phyloP scores from a whole-genome alignment of 2,888 invertebrate species.

The Thyatira batis region DNA sequence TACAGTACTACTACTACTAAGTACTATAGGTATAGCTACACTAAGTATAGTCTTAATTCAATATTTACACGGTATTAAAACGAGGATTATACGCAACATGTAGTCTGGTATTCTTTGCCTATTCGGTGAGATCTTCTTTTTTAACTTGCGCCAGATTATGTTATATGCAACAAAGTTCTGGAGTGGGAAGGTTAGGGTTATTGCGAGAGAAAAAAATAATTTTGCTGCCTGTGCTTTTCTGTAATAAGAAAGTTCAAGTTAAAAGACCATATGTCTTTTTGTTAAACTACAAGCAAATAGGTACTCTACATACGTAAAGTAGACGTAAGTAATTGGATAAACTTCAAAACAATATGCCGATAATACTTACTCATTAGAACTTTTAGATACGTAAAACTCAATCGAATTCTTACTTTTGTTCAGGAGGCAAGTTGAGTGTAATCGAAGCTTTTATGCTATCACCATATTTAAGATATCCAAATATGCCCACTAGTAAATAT shows the following conservation, averaged over 20 bases:
- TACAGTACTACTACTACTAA: too few species aligned
- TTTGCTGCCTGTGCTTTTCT: slow-evolving; percentile 86
- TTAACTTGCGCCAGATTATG: slow-evolving; percentile 84
- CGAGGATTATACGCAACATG: slow-evolving; percentile 38
- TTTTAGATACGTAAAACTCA: too few species aligned
- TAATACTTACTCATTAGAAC: too few species aligned
- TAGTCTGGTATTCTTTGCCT: slow-evolving; percentile 31
- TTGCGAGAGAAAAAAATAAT: slow-evolving; percentile 84
- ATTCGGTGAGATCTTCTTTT: slow-evolving; percentile 55
- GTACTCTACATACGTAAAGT: too few species aligned
- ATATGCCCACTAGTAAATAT: slow-evolving; percentile 91
- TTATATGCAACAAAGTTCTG: slow-evolving; percentile 95
- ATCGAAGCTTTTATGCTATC: slow-evolving; percentile 87
- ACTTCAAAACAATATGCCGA: too few species aligned
- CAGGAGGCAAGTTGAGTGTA: slow-evolving; percentile 89
- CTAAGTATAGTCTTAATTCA: too few species aligned
- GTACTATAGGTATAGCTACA: too few species aligned
- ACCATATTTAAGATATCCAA: slow-evolving; percentile 94
- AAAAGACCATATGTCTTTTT: neutral
- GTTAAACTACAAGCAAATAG: too few species aligned
- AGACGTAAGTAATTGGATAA: too few species aligned
- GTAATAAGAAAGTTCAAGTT: slow-evolving; percentile 15
- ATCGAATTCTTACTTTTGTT: slow-evolving; percentile 82
- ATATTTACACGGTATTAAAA: slow-evolving; percentile 59
- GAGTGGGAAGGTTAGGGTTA: slow-evolving; percentile 92